These are phyloP conservation scores for Malurus cyaneus DNA, from an alignment of 2,113 vertebrate genomes.

Conservation along the genomic window DNA sequence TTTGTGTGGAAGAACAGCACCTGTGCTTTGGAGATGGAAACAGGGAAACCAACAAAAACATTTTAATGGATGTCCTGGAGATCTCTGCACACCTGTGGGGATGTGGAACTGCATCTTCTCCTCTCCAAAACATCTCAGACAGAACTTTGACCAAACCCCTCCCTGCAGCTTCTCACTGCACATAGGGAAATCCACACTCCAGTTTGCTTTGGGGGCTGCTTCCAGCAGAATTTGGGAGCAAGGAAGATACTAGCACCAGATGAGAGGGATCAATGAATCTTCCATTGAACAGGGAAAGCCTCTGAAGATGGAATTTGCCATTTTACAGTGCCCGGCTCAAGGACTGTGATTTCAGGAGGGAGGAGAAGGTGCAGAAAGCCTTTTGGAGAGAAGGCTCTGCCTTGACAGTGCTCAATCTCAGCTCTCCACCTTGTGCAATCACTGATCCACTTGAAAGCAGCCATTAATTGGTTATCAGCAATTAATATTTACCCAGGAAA, in stretches of 20 bases:
- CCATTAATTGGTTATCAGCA: neutral
- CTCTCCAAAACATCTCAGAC: neutral
- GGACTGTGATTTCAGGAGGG: neutral
- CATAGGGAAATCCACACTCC: accelerated
- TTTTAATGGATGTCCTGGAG: neutral
- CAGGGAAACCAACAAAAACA: neutral
- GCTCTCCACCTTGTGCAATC: neutral
- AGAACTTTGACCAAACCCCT: neutral
- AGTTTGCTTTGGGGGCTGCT: neutral
- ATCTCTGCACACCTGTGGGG: neutral
- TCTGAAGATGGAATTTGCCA: neutral
- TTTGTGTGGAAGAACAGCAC: neutral
- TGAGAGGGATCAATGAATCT: neutral
- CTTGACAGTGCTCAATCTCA: neutral
- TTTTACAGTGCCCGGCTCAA: neutral
- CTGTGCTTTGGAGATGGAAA: neutral
- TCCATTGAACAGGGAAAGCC: neutral
- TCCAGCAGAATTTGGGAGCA: neutral
- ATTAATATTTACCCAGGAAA: neutral
- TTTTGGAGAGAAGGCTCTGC: neutral
- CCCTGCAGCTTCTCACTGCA: accelerated
- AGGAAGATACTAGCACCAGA: neutral
- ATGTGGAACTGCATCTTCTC: neutral
- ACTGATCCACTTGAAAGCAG: neutral
- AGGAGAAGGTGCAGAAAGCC: neutral